Evolutionary conservation across 37 sponge, comb jelly and placozoan genomes (phyloP).

Genomic region (Cliona cf. orientalis): DNA sequence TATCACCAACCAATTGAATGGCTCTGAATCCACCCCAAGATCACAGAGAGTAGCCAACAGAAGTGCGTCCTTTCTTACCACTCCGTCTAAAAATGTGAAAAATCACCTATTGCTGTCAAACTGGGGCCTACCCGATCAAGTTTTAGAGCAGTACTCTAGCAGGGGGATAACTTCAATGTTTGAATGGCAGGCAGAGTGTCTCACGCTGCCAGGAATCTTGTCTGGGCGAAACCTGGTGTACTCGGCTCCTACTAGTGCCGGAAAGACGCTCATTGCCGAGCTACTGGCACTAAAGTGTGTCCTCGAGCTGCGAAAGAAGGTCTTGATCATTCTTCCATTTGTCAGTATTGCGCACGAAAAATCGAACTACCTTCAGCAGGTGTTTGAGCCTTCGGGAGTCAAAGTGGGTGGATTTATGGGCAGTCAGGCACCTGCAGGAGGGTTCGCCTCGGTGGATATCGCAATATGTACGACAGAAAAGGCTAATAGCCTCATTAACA

Average conservation of each 20-base stretch:
- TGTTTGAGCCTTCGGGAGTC: constrained; percentile 86
- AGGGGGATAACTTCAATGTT: constrained; percentile 89
- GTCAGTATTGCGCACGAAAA: constrained; percentile 98
- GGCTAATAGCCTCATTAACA: constrained; percentile 96
- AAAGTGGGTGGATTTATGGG: constrained; percentile 96
- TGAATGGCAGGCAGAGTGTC: constrained; percentile 97
- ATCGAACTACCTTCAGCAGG: constrained; percentile 70
- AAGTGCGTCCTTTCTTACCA: constrained; percentile 36
- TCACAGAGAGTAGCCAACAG: no score
- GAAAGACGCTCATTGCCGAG: constrained; percentile 98
- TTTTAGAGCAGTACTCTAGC: constrained; percentile 73
- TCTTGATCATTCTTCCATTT: constrained; percentile 93
- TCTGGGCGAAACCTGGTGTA: constrained; percentile 86
- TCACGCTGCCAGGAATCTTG: constrained; percentile 78
- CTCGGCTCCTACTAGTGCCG: constrained; percentile 98
- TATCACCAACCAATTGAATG: no score
- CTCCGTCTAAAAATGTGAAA: constrained; percentile 16
- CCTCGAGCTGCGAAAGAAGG: constrained; percentile 89
- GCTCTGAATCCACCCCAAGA: no score
- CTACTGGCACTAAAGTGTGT: constrained; percentile 92
- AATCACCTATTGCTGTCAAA: constrained; percentile 54
- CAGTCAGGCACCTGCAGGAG: constrained; percentile 88
- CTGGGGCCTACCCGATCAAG: constrained; percentile 89
- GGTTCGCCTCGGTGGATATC: constrained; percentile 85
- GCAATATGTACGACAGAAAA: constrained; percentile 99